phyloP scores from a whole-genome alignment of 1,140 invertebrate genomes.

The Tetragonula clypearis region DNA sequence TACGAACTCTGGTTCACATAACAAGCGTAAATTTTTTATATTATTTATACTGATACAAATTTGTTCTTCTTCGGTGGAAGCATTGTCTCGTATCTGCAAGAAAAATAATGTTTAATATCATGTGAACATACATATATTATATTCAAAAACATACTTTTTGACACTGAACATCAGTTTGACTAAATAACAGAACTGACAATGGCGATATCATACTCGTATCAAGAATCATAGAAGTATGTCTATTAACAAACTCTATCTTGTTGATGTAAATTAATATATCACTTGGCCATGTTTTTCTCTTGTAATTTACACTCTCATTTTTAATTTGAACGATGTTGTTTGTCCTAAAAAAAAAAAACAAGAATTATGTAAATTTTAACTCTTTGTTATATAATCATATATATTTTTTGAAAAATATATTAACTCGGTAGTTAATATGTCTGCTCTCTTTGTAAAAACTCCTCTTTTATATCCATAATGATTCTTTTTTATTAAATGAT shows the following conservation, averaged over 20 bases:
- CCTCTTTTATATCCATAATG: not conserved
- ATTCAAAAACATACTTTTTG: constrained; percentile 63
- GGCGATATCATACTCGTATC: constrained; percentile 83
- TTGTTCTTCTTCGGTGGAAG: not conserved
- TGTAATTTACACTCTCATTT: constrained; percentile 84
- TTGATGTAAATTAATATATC: constrained; percentile 79
- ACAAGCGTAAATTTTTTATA: constrained; percentile 73
- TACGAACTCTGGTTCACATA: constrained; percentile 78
- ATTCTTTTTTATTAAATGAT: not conserved
- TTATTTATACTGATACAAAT: constrained; percentile 69
- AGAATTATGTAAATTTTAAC: constrained; percentile 51
- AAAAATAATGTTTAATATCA: not conserved
- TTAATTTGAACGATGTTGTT: constrained; percentile 78
- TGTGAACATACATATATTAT: not conserved
- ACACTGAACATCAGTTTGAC: constrained; percentile 55
- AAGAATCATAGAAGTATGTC: constrained; percentile 79
- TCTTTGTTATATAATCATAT: not conserved
- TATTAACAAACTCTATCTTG: constrained; percentile 78
- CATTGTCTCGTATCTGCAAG: constrained; percentile 16
- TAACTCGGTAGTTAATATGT: not conserved
- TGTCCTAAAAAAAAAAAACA: constrained; percentile 73
- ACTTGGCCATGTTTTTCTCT: constrained; percentile 74
- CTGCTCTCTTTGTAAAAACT: not conserved
- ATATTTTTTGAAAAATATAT: not conserved
- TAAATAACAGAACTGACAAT: constrained; percentile 82